phyloP scores from a whole-genome alignment of 2,113 vertebrate genomes.

The Phoenicopterus ruber region DNA sequence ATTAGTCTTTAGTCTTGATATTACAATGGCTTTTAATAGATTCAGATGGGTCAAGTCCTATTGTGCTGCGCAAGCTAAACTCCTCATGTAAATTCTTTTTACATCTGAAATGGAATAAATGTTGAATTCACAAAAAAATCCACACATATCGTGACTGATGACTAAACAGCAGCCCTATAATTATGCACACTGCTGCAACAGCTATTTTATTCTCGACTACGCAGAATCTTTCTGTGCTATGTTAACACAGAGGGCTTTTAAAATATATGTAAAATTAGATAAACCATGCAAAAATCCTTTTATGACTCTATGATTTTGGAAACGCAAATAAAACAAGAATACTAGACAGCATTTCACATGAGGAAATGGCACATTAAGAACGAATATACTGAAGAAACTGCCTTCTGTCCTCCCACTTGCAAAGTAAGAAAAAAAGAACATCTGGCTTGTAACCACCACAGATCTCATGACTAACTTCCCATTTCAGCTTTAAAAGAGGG shows the following conservation, averaged over 20 bases:
- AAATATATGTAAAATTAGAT: not conserved
- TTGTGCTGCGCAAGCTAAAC: not conserved
- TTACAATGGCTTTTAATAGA: not conserved
- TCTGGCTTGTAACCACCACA: constrained; percentile 9
- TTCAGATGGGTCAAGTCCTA: not conserved
- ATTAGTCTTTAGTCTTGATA: not conserved
- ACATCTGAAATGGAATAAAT: not conserved
- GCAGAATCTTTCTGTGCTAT: not conserved
- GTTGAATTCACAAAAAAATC: not conserved
- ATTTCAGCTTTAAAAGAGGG: constrained; percentile 29
- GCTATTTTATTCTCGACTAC: not conserved
- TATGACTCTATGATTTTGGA: not conserved
- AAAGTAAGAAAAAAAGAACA: not conserved
- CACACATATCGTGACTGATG: not conserved
- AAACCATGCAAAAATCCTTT: not conserved
- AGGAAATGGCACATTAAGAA: not conserved
- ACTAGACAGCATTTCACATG: not conserved
- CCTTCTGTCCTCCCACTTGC: not conserved
- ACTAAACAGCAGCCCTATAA: constrained; percentile 40
- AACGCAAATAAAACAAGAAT: not conserved
- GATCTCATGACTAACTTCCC: constrained; percentile 54
- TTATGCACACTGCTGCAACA: constrained; percentile 13
- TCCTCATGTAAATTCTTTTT: not conserved
- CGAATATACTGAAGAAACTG: not conserved
- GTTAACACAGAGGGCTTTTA: not conserved